Evolutionary conservation across 2,888 invertebrate genomes (phyloP).

Genomic region (Microdon myrmicae): DNA sequence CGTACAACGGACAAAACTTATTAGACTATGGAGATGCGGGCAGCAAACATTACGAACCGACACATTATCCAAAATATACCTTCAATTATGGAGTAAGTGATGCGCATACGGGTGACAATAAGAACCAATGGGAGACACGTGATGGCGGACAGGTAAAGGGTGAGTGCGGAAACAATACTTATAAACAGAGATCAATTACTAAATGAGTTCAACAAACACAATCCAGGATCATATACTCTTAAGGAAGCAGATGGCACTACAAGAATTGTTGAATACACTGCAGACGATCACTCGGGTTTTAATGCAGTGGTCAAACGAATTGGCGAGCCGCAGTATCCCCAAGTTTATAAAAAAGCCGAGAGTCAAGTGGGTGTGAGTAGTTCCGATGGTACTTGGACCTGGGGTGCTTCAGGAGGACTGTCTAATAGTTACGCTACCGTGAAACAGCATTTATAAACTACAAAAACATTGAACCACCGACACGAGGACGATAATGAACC

Average conservation of each 20-base stretch:
- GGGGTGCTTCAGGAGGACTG: constrained; percentile 55
- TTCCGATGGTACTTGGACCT: constrained; percentile 45
- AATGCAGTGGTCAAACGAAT: constrained; percentile 69
- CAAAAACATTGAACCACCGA: too few species aligned
- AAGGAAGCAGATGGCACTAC: constrained; percentile 69
- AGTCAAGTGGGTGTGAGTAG: constrained; percentile 32
- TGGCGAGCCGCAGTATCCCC: constrained; percentile 64
- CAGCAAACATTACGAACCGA: constrained; percentile 17
- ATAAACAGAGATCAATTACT: background rate
- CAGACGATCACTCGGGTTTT: constrained; percentile 68
- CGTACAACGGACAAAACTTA: constrained; percentile 49
- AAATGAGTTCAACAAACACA: background rate
- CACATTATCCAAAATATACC: constrained; percentile 65
- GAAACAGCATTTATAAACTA: constrained; percentile 57
- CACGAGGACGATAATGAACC: too few species aligned
- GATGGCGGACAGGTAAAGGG: constrained; percentile 69
- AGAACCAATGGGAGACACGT: constrained; percentile 68
- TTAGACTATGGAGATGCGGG: background rate
- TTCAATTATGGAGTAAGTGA: constrained; percentile 69
- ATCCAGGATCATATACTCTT: constrained; percentile 67
- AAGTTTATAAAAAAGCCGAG: constrained; percentile 55
- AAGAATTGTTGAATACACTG: constrained; percentile 68
- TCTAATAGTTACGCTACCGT: constrained; percentile 61
- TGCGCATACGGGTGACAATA: constrained; percentile 68
- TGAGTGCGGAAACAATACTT: constrained; percentile 40